Percentiles rank a stretch among this genome's conserved stretches.
phyloP scores from a whole-genome alignment of 1,140 invertebrate genomes.

The Caerostris darwini region DNA sequence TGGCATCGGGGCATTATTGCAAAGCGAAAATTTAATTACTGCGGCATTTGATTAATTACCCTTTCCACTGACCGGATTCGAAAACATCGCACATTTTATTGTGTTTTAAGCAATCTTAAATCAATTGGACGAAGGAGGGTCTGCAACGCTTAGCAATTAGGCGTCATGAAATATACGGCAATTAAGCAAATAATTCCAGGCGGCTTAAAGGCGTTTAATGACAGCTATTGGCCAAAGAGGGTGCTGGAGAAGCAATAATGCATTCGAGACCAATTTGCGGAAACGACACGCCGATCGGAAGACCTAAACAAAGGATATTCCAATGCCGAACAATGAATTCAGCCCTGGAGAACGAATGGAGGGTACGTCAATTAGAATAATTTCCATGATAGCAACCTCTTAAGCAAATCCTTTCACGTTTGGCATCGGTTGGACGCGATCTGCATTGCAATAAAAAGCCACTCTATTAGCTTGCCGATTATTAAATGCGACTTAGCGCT shows the following conservation, averaged over 20 bases:
- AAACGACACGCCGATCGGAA: conserved; percentile 12
- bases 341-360: conserved; percentile 13
- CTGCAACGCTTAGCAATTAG: conserved; percentile 56
- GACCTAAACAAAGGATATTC: conserved; percentile 32
- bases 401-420: conserved; percentile 22
- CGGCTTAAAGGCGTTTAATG: conserved; percentile 61
- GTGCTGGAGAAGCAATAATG: conserved; percentile 44
- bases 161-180: conserved; percentile 44
- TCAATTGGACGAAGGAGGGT: conserved; percentile 44
- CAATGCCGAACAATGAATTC: background rate
- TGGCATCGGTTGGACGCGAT: conserved; percentile 21
- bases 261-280: conserved; percentile 29
- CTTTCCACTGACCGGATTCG: conserved; percentile 40
- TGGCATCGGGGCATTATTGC: conserved; percentile 20
- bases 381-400: conserved; percentile 6
- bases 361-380: conserved; percentile 53
- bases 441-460: conserved; percentile 66
- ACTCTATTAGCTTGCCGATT: conserved; percentile 32
- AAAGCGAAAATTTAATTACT: conserved; percentile 59
- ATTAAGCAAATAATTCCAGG: conserved; percentile 68
- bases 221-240: conserved; percentile 50
- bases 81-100: conserved; percentile 52
- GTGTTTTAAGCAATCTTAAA: conserved; percentile 54
- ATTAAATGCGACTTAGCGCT: conserved; percentile 54
- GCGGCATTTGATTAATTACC: conserved; percentile 60